Percentiles rank a stretch among this genome's conserved stretches.
Evolutionary conservation across 2,888 invertebrate species (phyloP).

Genomic region (Caenorhabditis plicata): DNA sequence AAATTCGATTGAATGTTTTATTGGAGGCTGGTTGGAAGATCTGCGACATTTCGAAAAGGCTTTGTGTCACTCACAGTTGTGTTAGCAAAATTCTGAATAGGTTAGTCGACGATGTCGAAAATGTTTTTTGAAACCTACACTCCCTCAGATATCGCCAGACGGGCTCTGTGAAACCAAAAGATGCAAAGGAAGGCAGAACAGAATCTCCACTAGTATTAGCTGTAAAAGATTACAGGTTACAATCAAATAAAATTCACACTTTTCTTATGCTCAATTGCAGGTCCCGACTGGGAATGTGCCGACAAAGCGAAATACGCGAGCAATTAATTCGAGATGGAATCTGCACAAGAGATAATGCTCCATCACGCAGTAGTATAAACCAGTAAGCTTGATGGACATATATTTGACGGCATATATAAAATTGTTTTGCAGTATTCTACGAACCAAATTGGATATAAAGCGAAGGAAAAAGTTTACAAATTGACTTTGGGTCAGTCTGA

Average conservation of each 20-base stretch:
- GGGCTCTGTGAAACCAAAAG: slow-evolving; percentile 63
- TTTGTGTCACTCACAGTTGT: slow-evolving; percentile 63
- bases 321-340: slow-evolving; percentile 61
- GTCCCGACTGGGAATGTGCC: slow-evolving; percentile 55
- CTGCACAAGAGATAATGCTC: slow-evolving; percentile 59
- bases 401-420: not conserved
- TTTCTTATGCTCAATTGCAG: no score
- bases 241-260: slow-evolving; percentile 4
- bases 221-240: slow-evolving; percentile 61
- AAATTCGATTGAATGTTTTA: slow-evolving; percentile 3
- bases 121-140: not conserved
- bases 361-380: slow-evolving; percentile 62
- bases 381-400: slow-evolving; percentile 42
- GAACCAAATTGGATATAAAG: slow-evolving; percentile 60
- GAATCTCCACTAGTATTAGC: slow-evolving; percentile 62
- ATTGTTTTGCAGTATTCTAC: slow-evolving; percentile 52
- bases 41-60: slow-evolving; percentile 62
- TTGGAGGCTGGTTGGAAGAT: slow-evolving; percentile 62
- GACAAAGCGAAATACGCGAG: slow-evolving; percentile 63
- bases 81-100: slow-evolving; percentile 63
- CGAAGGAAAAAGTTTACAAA: slow-evolving; percentile 36
- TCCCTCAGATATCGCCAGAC: slow-evolving; percentile 60
- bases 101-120: slow-evolving; percentile 17
- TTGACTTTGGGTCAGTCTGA: no score
- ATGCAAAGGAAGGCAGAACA: slow-evolving; percentile 62